phyloP scores from a whole-genome alignment of 2,888 invertebrate genomes.

The Gymnocheta viridis region DNA sequence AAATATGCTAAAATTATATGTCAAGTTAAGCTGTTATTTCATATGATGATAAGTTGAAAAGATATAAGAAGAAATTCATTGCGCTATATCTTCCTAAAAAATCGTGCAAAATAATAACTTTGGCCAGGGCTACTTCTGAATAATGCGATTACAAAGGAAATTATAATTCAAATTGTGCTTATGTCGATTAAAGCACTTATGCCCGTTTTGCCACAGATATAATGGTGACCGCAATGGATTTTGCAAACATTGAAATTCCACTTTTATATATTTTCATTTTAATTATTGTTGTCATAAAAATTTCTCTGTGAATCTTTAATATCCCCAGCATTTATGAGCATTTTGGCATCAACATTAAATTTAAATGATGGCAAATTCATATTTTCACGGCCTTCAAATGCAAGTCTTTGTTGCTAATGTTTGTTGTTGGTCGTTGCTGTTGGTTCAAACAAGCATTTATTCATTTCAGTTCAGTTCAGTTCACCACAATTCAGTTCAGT shows the following conservation, averaged over 20 bases:
- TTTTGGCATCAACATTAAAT: slow-evolving; percentile 68
- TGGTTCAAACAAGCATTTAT: slow-evolving; percentile 20
- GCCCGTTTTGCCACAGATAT: too few relatives aligned
- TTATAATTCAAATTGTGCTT: too few relatives aligned
- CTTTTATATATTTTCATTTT: slow-evolving; percentile 11
- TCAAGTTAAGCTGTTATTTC: too few relatives aligned
- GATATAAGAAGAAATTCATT: too few relatives aligned
- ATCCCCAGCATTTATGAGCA: slow-evolving; percentile 64
- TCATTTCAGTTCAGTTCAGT: not conserved
- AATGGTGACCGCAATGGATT: slow-evolving; percentile 8
- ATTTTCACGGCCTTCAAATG: slow-evolving; percentile 58
- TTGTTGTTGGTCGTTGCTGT: slow-evolving; percentile 10
- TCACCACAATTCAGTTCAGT: slow-evolving; percentile 32
- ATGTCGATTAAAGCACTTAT: too few relatives aligned
- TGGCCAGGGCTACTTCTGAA: too few relatives aligned
- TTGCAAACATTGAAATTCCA: slow-evolving; percentile 22
- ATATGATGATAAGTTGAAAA: too few relatives aligned
- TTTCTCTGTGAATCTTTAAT: slow-evolving; percentile 47
- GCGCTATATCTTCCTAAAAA: too few relatives aligned
- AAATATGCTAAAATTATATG: too few relatives aligned
- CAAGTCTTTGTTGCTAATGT: not conserved
- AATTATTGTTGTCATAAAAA: slow-evolving; percentile 13
- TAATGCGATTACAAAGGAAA: too few relatives aligned
- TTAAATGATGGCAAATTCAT: slow-evolving; percentile 68
- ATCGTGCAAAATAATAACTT: too few relatives aligned